Evolutionary conservation across 2,888 invertebrate species (phyloP).

Genomic region (Phortica magna): DNA sequence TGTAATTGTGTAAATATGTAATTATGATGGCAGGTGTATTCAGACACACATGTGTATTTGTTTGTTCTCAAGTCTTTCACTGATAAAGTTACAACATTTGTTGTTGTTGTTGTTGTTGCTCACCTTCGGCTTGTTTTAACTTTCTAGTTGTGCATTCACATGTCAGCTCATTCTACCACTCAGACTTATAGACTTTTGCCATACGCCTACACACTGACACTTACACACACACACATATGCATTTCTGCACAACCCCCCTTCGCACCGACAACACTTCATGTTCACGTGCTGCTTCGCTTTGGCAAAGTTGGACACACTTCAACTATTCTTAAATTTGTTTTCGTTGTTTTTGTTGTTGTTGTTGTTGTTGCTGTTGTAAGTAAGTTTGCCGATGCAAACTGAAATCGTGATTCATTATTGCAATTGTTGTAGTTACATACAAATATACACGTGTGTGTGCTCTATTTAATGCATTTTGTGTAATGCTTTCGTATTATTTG

Average conservation of each 20-base stretch:
- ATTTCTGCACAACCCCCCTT: neutral
- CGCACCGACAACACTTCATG: neutral
- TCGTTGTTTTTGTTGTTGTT: slow-evolving; percentile 7
- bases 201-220: neutral
- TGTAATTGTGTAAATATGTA: neutral
- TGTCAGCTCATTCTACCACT: too few species aligned
- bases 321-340: slow-evolving; percentile 4
- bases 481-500: neutral
- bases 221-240: neutral
- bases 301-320: slow-evolving; percentile 11
- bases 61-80: too few species aligned
- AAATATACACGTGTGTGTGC: neutral
- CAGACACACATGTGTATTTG: too few species aligned
- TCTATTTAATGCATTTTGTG: neutral
- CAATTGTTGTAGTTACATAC: neutral
- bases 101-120: too few species aligned
- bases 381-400: neutral
- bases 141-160: too few species aligned
- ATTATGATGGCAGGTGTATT: neutral
- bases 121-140: too few species aligned
- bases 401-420: neutral
- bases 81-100: too few species aligned
- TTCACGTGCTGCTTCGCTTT: neutral
- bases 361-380: neutral
- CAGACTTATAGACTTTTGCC: too few species aligned